Evolutionary conservation across 2,888 invertebrate genomes (phyloP), one percentile per base, ranked within the genome.

Genomic region (Drosophila percnosoma): DNA sequence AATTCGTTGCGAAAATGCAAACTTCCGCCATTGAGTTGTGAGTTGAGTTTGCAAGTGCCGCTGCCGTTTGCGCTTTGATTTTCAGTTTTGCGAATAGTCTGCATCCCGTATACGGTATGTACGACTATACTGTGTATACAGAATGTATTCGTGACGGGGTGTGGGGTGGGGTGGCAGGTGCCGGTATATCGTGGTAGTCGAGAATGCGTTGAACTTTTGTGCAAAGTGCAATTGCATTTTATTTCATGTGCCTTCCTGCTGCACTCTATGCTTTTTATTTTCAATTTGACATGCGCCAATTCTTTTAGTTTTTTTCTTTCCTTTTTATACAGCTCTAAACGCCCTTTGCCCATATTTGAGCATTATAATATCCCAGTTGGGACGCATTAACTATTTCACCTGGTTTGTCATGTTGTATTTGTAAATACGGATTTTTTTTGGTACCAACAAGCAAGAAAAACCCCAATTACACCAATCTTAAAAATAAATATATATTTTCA

Each of bases 181-280:
- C 36, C n/a, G 55, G 55, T 34, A 60, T 62, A 65, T 70, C 53
- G 76, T 66, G 57, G 65, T 60, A 70, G 65, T 63, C 29, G 73
- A 89, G 85, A 90, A 88, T 89, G 91, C 91, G 91, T 90, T 89
- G 89, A 89, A 89, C 91, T 89, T 90, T 90, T 90, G 87, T 90
- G 89, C 82, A 89, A 89, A 87, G 90, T 87, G 90, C 89, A 87
- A 90, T 89, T 87, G 87, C 89, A 90, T 87, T 87, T 90, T 87
- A 83, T 89, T 88, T 78, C 78, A 82, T 71, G 55, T 69, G 71
- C 73, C 68, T 60, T 33, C 40, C 61, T 40, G 49, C 54, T 45
- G 49, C 58, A 55, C 71, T 73, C 66, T 51, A 58, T 71, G 67
- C 68, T 61, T 68, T 78, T 80, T 76, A 70, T 75, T 76, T 75